These are phyloP conservation scores for Heliconius eleuchia DNA, from an alignment of 1,140 invertebrate species.

Conservation along the genomic window DNA sequence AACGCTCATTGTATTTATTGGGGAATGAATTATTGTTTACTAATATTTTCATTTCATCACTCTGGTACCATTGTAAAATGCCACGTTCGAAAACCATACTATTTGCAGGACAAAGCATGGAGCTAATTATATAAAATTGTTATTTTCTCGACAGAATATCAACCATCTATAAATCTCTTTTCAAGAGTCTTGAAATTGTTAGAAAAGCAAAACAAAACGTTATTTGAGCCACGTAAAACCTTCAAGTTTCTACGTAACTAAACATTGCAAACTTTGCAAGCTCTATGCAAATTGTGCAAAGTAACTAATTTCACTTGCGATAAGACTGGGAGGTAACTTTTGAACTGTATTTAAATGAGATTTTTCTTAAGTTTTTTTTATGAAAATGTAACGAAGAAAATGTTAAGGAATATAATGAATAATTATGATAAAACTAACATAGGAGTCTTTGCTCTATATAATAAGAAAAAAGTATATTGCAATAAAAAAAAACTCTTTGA, in stretches of 20 bases:
- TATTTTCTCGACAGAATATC: too few species aligned
- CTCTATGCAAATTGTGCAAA: slow-evolving; percentile 8
- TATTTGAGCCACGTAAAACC: background rate
- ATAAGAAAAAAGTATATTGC: too few species aligned
- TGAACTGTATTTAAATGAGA: background rate
- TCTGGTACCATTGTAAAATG: too few species aligned
- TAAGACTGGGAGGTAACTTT: background rate
- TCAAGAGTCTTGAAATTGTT: background rate
- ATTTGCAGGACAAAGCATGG: too few species aligned
- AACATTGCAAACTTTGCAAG: background rate
- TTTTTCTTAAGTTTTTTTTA: background rate
- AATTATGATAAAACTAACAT: background rate
- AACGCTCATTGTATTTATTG: too few species aligned
- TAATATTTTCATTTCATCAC: too few species aligned
- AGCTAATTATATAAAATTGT: too few species aligned
- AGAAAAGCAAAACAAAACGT: background rate
- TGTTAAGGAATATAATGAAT: background rate
- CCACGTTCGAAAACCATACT: too few species aligned
- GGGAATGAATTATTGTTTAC: too few species aligned
- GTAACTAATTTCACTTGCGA: background rate
- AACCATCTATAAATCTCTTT: background rate
- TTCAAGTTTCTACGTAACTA: background rate
- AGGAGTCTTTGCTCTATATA: too few species aligned
- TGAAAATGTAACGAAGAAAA: background rate
- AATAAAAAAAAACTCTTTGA: too few species aligned